Evolutionary conservation across 2,888 invertebrate species (phyloP).

Genomic region (Ochropleura leucogaster): DNA sequence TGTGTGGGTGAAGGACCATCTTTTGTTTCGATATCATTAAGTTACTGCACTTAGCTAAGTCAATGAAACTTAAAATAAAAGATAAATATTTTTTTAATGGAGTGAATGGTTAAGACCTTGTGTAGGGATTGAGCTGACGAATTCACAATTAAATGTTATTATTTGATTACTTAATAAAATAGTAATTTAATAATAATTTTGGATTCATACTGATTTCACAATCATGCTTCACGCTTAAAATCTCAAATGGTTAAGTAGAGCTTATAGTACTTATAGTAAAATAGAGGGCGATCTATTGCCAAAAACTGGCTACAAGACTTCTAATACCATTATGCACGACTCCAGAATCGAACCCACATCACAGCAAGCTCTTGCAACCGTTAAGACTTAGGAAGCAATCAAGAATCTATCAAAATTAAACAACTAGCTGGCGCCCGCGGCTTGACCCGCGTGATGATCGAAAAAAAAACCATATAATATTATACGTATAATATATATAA

Average conservation of each 20-base stretch:
- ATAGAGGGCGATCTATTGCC: too few relatives aligned
- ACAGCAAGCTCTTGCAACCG: background rate
- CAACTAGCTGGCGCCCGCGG: too few relatives aligned
- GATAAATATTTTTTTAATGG: background rate
- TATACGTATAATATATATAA: too few relatives aligned
- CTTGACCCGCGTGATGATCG: too few relatives aligned
- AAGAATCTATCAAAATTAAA: background rate
- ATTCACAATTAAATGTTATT: background rate
- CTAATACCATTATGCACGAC: background rate
- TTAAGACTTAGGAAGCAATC: background rate
- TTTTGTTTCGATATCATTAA: slow-evolving; percentile 7
- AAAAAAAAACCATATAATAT: too few relatives aligned
- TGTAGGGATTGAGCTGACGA: slow-evolving; percentile 26
- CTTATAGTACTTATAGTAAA: background rate
- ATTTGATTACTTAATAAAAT: slow-evolving; percentile 2
- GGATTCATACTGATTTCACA: background rate
- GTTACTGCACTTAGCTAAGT: background rate
- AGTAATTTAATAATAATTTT: too few relatives aligned
- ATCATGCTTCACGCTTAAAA: background rate
- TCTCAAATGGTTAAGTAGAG: background rate
- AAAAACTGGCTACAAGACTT: too few relatives aligned
- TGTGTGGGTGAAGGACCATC: slow-evolving; percentile 29
- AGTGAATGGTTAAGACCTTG: slow-evolving; percentile 31
- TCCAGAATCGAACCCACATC: background rate
- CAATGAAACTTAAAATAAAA: background rate